Percentiles rank a stretch among this genome's conserved stretches.
Conservation (phyloP, 2,113 vertebrate genomes). For the Spea multiplicata region DNA sequence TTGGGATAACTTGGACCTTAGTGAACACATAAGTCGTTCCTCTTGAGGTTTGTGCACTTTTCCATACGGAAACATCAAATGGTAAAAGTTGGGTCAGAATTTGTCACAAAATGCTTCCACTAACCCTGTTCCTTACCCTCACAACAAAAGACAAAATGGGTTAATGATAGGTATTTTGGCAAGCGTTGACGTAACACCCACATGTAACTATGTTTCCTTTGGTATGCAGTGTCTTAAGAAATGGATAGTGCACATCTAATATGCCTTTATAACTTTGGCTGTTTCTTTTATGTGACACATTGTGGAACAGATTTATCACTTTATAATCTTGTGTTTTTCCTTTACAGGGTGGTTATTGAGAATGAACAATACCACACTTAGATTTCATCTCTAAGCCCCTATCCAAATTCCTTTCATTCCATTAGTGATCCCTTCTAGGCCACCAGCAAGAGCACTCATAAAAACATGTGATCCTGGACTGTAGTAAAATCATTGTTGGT, state of each 20-base stretch:
- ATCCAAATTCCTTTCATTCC: slow-evolving; percentile 38
- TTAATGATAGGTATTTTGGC: slow-evolving; percentile 42
- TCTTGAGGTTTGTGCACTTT: too few relatives aligned
- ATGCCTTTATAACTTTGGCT: slow-evolving; percentile 46
- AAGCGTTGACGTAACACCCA: slow-evolving; percentile 39
- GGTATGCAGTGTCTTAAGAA: slow-evolving; percentile 41
- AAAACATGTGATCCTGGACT: slow-evolving; percentile 11
- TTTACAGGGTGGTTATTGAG: slow-evolving; percentile 33
- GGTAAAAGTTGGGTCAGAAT: too few relatives aligned
- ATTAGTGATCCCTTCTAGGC: slow-evolving; percentile 20
- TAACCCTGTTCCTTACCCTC: not conserved
- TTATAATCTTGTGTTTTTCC: slow-evolving; percentile 35
- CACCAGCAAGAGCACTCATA: slow-evolving; percentile 32
- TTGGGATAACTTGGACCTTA: too few relatives aligned
- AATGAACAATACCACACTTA: slow-evolving; percentile 36
- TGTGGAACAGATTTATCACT: slow-evolving; percentile 46
- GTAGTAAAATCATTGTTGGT: not conserved
- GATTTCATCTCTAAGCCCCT: slow-evolving; percentile 28
- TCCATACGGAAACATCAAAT: too few relatives aligned
- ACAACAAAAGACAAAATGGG: slow-evolving; percentile 14
- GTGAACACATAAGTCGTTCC: too few relatives aligned
- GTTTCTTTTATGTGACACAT: slow-evolving; percentile 43
- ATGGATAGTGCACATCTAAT: slow-evolving; percentile 45
- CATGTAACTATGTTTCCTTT: slow-evolving; percentile 27
- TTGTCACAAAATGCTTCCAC: too few relatives aligned